Base-by-base conservation (phyloP, 2,113 vertebrate species). In the Ursus arctos region DNA sequence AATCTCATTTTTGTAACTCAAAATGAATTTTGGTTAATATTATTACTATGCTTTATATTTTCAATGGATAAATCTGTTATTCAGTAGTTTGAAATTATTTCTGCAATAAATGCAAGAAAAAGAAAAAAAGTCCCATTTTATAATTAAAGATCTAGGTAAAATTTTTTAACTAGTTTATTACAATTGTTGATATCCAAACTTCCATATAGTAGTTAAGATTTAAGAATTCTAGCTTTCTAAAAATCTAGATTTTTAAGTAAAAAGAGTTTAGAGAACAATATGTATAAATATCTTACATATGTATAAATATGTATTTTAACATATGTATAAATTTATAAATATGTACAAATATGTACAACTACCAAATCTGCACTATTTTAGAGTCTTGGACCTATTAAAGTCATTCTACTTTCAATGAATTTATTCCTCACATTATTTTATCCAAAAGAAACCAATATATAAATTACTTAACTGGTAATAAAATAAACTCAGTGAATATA, bases 401-500 rank as follows among this genome's bases (percentile, higher is more conserved):
- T 51, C 51, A 81, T 57, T 59, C 8, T 76, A 84, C 69, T 33
- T 12, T 83, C 5, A 43, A 59, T 74, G 92, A 90, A 87, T 51
- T 36, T 93, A 89, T 76, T 69, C 40, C 55, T 85, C 40, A 86
- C 9, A 33, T 69, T 76, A 31, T 91, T 91, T 93, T 69, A 83
- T 19, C 1, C 59, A 0, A 69, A 95, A 51, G 24, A 91, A 94
- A 84, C 26, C 43, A 88, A 82, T 13, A 49, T 49, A 89, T 91
- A 76, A 49, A 55, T 81, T 63, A 91, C 55, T 61, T 83, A 86
- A 83, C 6, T 80, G 4, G 74, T 49, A 91, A 67, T 86, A 92
- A 88, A 96, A 97, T 74, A 95, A 94, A 79, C 22, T 88, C 43
- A 82, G 4, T 67, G 18, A 36, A 88, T 82, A 90, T 84, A 77